A percentile compares a stretch with the other conserved stretches of the same genome.
phyloP scores from a whole-genome alignment of 2,888 invertebrate species.

The Rhyacophila evoluta region DNA sequence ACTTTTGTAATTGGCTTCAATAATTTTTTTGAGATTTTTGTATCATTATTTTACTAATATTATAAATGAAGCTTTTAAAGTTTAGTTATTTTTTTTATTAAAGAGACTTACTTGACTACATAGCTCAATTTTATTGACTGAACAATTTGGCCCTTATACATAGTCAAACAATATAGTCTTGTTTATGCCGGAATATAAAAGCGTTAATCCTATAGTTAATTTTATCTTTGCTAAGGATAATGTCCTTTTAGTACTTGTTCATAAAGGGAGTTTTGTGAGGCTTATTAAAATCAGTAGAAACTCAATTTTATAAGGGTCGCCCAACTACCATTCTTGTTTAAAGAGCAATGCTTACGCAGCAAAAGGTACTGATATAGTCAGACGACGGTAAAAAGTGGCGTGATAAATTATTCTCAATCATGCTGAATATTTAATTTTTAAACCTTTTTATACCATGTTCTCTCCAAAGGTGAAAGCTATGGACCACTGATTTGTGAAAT shows the following conservation, averaged over 20 bases:
- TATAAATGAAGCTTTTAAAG: too few species aligned
- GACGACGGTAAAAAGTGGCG: neutral
- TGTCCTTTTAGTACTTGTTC: constrained; percentile 10
- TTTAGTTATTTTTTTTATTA: too few species aligned
- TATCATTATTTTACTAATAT: too few species aligned
- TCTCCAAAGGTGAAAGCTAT: too few species aligned
- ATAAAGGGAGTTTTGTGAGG: constrained; percentile 4
- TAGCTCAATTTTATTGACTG: neutral
- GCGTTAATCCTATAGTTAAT: constrained; percentile 13
- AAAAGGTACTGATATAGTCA: neutral
- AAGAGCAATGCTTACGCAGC: constrained; percentile 14
- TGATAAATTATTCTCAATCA: too few species aligned
- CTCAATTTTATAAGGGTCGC: constrained; percentile 20
- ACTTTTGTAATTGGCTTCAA: too few species aligned
- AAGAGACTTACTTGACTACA: too few species aligned
- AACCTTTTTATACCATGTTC: too few species aligned
- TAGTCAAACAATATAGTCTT: neutral
- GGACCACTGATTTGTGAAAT: too few species aligned
- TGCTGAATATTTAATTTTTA: too few species aligned
- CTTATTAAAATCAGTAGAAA: constrained; percentile 21
- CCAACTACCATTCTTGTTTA: constrained; percentile 9
- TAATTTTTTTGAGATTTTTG: too few species aligned
- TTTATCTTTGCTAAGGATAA: constrained; percentile 10
- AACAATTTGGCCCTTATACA: neutral
- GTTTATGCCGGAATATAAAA: constrained; percentile 8